Conservation (phyloP, 2,113 vertebrate genomes). For the Narcine bancroftii region DNA sequence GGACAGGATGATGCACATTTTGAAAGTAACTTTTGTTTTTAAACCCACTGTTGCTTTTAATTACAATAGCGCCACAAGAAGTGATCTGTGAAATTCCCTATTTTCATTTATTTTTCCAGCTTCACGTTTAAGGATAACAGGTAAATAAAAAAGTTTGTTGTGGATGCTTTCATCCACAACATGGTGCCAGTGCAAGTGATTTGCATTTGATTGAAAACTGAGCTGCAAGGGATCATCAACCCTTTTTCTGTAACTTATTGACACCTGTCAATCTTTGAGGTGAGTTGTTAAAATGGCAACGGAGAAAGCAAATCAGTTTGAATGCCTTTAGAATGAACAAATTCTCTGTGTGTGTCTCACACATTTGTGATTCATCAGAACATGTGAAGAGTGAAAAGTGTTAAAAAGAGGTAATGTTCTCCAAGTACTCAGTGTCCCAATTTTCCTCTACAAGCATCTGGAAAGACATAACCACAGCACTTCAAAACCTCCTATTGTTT, state of each 20-base stretch:
- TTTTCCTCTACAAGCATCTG: background rate
- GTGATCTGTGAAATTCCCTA: background rate
- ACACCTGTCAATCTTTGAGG: conserved; percentile 44
- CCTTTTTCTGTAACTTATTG: conserved; percentile 40
- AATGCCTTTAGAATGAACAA: background rate
- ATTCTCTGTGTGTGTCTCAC: background rate
- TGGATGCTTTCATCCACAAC: conserved; percentile 40
- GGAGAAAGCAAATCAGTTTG: background rate
- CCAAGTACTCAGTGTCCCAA: background rate
- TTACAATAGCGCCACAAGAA: background rate
- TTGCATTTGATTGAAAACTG: conserved; percentile 46
- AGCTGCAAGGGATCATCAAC: conserved; percentile 42
- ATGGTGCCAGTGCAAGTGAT: conserved; percentile 43
- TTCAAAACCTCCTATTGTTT: background rate
- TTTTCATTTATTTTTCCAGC: background rate
- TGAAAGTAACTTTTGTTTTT: background rate
- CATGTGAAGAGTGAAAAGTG: background rate
- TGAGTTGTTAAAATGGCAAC: conserved; percentile 44
- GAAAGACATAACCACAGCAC: background rate
- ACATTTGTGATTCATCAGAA: background rate
- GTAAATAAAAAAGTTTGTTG: conserved; percentile 37
- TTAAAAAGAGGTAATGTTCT: background rate
- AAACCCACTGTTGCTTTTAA: background rate
- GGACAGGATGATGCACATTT: background rate
- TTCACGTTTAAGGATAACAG: conserved; percentile 21